Percentiles rank a stretch among this genome's conserved stretches.
Conservation (phyloP, 2,888 invertebrate species). For the Epinotia ramella region DNA sequence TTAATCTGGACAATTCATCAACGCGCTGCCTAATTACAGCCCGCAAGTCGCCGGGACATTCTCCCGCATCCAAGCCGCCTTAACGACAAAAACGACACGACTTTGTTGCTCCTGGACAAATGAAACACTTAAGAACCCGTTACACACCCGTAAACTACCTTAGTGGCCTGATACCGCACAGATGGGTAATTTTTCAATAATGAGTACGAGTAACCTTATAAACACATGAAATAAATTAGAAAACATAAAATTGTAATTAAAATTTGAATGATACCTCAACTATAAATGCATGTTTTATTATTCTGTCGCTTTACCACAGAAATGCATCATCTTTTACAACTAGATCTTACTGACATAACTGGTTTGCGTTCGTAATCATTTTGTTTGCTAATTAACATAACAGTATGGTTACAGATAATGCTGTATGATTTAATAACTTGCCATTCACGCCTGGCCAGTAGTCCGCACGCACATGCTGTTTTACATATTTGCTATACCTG, state of each 20-base stretch:
- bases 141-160: conserved; percentile 46
- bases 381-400: conserved; percentile 23
- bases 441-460: conserved; percentile 28
- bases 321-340: conserved; percentile 8
- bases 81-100: conserved; percentile 38
- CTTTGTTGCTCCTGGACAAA: conserved; percentile 40
- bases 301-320: background rate
- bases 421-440: conserved; percentile 36
- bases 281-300: background rate
- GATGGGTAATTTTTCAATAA: background rate
- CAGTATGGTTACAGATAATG: conserved; percentile 24
- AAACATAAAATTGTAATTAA: background rate
- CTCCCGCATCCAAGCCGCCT: conserved; percentile 47
- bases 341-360: conserved; percentile 19
- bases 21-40: conserved; percentile 66
- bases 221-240: background rate
- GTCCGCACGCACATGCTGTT: conserved; percentile 28
- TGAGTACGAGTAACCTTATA: background rate
- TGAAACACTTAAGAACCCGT: conserved; percentile 49
- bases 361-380: conserved; percentile 19
- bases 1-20: conserved; percentile 79
- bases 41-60: conserved; percentile 50
- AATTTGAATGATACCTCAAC: background rate
- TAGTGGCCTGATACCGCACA: conserved; percentile 4
- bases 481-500: conserved; percentile 29